phyloP scores from a whole-genome alignment of 2,113 vertebrate genomes.

The Calypte anna region DNA sequence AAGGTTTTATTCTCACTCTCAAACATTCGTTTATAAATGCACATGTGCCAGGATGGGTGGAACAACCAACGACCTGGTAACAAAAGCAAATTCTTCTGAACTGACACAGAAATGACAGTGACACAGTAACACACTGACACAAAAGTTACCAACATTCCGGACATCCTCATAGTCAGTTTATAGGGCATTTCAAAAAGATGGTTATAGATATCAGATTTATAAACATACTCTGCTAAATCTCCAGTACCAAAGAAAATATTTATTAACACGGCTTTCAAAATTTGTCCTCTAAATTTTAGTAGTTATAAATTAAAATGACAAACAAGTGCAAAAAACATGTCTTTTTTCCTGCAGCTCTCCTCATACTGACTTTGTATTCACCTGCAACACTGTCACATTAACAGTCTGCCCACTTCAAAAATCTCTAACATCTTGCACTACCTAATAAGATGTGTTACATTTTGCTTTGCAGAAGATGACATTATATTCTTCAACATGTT shows the following conservation, averaged over 20 bases:
- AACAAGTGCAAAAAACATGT: neutral
- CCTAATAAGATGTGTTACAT: neutral
- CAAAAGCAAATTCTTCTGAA: neutral
- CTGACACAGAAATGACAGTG: neutral
- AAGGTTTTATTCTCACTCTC: constrained; percentile 93
- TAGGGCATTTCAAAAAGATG: neutral
- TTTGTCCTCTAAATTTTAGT: neutral
- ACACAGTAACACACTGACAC: neutral
- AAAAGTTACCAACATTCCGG: neutral
- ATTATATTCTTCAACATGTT: neutral
- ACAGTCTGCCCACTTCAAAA: neutral
- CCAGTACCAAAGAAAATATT: neutral
- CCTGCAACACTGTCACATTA: neutral
- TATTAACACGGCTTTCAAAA: neutral
- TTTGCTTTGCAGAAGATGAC: neutral
- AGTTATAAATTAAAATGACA: neutral
- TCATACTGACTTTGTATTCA: neutral
- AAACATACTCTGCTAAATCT: neutral
- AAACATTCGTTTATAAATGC: constrained; percentile 94
- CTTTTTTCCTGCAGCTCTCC: neutral
- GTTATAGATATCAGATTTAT: neutral
- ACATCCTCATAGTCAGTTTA: neutral
- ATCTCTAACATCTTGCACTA: neutral
- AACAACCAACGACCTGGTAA: constrained; percentile 77
- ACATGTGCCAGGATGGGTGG: constrained; percentile 91